These are phyloP conservation scores for Caligus rogercresseyi DNA, from an alignment of 1,140 invertebrate species.

Conservation along the genomic window DNA sequence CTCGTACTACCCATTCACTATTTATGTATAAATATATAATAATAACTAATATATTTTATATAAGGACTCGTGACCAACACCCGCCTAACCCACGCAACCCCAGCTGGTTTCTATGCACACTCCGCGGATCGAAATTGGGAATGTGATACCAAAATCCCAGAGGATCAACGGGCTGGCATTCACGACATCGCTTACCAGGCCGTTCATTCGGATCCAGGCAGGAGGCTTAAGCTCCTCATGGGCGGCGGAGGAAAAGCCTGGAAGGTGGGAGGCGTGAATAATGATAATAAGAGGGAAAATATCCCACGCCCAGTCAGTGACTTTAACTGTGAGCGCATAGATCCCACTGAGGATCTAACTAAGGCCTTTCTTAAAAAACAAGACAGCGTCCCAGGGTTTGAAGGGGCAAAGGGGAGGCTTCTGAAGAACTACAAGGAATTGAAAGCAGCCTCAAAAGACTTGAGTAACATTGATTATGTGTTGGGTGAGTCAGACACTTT, in stretches of 20 bases:
- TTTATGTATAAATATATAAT: too few relatives aligned
- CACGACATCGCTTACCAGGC: constrained; percentile 30
- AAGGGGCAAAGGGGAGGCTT: not conserved
- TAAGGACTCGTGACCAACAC: constrained; percentile 46
- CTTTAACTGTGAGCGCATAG: not conserved
- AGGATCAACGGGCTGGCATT: constrained; percentile 28
- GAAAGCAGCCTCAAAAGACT: not conserved
- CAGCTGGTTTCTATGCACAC: constrained; percentile 35
- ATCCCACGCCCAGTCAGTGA: not conserved
- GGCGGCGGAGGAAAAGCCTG: constrained; percentile 10
- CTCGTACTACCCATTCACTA: too few relatives aligned
- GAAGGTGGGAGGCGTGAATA: too few relatives aligned
- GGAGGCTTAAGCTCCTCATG: constrained; percentile 24
- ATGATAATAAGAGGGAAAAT: not conserved
- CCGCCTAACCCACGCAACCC: constrained; percentile 58
- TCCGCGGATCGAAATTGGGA: constrained; percentile 26
- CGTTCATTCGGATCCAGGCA: constrained; percentile 23
- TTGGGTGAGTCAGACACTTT: not conserved
- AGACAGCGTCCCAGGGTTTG: not conserved
- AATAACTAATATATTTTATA: constrained; percentile 1
- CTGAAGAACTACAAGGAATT: not conserved
- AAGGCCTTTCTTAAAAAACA: not conserved
- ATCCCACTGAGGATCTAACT: not conserved
- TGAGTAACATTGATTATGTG: not conserved
- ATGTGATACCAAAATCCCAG: constrained; percentile 22